Base-by-base conservation (phyloP, 1,140 invertebrate species). In the Drosophila micromelanica region DNA sequence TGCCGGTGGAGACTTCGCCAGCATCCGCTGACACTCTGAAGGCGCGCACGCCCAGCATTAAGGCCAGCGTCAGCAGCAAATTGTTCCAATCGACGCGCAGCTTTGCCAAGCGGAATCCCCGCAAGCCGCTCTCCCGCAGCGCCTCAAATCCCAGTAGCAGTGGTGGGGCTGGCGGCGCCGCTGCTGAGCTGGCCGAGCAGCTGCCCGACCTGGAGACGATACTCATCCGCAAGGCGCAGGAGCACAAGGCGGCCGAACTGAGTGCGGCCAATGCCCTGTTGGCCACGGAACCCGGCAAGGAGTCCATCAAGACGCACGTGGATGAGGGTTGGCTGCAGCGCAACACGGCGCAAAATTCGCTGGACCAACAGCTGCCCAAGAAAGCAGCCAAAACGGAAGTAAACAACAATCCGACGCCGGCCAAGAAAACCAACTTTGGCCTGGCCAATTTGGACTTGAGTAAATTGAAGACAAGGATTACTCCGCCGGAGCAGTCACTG, bases 81-180 rank as follows among this genome's bases (percentile, higher is more conserved):
- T 92, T 96, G 56, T 96, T 96, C 92, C 93, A 94, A 40, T 94
- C 93, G 43, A 93, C 94, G 1, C 68, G 60, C 15, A 78, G 85
- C 95, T 96, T 91, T 93, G 84, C 93, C 20, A 95, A 96, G 82
- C 92, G 96, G 65, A 96, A 97, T 93, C 96, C 96, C 11, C 93
- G 96, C 82, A 97, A 97, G 91, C 94, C 94, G 0, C 68, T 94
- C n/a, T 92, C 93, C 3, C 69, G 78, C 7, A 60, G 32, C n/a
- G 55, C 75, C 0, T 13, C 62, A 7, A 84, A 79, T 54, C 42
- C 42, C 17, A 40, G 30, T 7, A n/a, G 11, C 17, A 17, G 17
- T 17, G 17, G n/a, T 5, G 64, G 52, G 3, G 43, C 0, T 17
- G 17, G 2, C 5, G 55, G 17, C 6, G 4, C 12, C 23, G 12